A percentile compares a stretch with the other conserved stretches of the same genome.
Conservation (phyloP, 2,797 vertebrate genomes). For the Lagodon rhomboides region DNA sequence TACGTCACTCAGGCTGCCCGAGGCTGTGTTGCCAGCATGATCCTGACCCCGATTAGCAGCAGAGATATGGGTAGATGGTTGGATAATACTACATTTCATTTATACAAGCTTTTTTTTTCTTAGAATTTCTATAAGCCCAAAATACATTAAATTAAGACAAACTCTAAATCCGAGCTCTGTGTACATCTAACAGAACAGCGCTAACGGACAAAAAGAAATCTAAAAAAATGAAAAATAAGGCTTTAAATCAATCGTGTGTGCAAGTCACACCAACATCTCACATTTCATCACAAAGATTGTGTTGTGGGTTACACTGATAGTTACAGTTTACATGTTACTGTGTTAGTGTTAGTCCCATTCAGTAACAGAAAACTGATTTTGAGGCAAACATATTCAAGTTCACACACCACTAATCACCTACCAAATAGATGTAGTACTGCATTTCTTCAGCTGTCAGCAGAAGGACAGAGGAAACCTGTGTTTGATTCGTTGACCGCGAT, state of each 20-base stretch:
- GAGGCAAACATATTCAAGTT: slow-evolving; percentile 15
- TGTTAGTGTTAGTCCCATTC: no score
- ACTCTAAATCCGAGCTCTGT: slow-evolving; percentile 9
- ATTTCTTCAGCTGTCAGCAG: slow-evolving; percentile 13
- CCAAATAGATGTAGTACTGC: slow-evolving; percentile 25
- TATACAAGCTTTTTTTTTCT: neutral
- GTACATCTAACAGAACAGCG: neutral
- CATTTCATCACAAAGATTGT: slow-evolving; percentile 8
- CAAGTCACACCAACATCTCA: neutral
- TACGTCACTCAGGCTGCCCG: slow-evolving; percentile 13
- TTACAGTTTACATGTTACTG: neutral
- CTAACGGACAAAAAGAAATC: neutral
- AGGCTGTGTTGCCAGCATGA: slow-evolving; percentile 26
- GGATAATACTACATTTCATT: slow-evolving; percentile 27
- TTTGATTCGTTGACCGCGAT: slow-evolving; percentile 54
- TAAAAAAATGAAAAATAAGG: neutral
- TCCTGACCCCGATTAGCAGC: slow-evolving; percentile 36
- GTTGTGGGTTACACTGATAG: slow-evolving; percentile 2
- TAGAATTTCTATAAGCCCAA: neutral
- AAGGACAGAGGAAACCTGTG: slow-evolving; percentile 12
- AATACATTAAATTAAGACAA: slow-evolving; percentile 3
- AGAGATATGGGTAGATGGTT: slow-evolving; percentile 16
- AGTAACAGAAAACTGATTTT: slow-evolving; percentile 9
- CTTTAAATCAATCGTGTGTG: neutral
- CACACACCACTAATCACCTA: slow-evolving; percentile 26